Conservation (phyloP, 2,113 vertebrate species). For the Mustela nigripes region DNA sequence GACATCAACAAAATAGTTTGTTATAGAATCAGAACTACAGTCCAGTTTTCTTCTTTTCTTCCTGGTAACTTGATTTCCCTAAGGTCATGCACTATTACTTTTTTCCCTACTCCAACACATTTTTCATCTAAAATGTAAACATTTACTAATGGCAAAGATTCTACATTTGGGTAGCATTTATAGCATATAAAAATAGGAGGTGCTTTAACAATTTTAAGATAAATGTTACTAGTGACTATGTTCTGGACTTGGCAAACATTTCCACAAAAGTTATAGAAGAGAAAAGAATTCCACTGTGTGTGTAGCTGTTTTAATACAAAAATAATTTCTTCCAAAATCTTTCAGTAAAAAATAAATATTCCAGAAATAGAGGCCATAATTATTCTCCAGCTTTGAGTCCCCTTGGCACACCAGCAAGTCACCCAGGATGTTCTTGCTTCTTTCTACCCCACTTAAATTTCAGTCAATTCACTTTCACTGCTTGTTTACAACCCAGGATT, state of each 20-base stretch:
- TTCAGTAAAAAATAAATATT: constrained; percentile 34
- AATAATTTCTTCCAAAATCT: constrained; percentile 23
- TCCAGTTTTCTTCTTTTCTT: background rate
- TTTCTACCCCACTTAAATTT: background rate
- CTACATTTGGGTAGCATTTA: background rate
- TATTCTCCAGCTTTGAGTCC: background rate
- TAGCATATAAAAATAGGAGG: background rate
- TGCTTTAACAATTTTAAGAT: background rate
- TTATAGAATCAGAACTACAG: background rate
- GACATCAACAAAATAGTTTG: background rate
- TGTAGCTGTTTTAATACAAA: constrained; percentile 35
- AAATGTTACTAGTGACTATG: background rate
- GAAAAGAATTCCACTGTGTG: background rate
- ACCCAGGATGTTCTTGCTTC: background rate
- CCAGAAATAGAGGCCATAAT: background rate
- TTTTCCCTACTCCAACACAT: background rate
- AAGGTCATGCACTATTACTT: background rate
- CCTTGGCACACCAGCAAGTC: background rate
- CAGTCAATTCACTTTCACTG: constrained; percentile 5
- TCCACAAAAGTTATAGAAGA: background rate
- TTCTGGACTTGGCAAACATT: background rate
- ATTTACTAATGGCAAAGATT: background rate
- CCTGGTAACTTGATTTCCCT: background rate
- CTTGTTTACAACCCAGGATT: background rate
- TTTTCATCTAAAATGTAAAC: constrained; percentile 18